Conservation (phyloP, 2,113 vertebrate genomes). For the Castor canadensis region DNA sequence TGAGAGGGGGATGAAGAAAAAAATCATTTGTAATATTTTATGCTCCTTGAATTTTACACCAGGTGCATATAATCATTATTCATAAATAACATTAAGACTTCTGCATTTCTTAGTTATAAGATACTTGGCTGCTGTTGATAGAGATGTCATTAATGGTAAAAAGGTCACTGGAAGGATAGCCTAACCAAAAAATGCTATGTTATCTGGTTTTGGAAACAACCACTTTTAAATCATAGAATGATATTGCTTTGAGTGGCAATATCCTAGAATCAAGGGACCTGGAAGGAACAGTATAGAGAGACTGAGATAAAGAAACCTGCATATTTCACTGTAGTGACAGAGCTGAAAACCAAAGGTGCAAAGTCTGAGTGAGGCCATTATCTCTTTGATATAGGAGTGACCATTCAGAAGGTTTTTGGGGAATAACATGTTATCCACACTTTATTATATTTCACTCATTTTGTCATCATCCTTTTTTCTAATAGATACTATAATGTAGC, state of each 20-base stretch:
- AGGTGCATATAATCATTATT: not conserved
- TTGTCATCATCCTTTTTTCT: not conserved
- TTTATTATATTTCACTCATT: slow-evolving; percentile 27
- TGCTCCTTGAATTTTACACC: not conserved
- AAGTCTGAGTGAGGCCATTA: not conserved
- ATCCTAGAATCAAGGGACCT: not conserved
- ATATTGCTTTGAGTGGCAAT: not conserved
- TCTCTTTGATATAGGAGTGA: not conserved
- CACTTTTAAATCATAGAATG: not conserved
- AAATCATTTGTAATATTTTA: no score
- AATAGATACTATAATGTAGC: not conserved
- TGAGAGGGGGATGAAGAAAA: no score
- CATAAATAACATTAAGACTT: not conserved
- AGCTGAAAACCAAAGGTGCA: not conserved
- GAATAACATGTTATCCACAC: not conserved
- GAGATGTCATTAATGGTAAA: not conserved
- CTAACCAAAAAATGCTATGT: not conserved
- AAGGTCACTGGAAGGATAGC: not conserved
- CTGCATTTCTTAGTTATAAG: not conserved
- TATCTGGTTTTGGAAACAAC: slow-evolving; percentile 35
- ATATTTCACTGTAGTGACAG: not conserved
- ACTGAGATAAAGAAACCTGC: not conserved
- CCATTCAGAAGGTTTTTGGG: not conserved
- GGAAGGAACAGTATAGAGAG: not conserved
- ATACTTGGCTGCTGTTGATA: not conserved